Evolutionary conservation across 2,888 invertebrate species (phyloP).

Genomic region (Crepidodera aurea): DNA sequence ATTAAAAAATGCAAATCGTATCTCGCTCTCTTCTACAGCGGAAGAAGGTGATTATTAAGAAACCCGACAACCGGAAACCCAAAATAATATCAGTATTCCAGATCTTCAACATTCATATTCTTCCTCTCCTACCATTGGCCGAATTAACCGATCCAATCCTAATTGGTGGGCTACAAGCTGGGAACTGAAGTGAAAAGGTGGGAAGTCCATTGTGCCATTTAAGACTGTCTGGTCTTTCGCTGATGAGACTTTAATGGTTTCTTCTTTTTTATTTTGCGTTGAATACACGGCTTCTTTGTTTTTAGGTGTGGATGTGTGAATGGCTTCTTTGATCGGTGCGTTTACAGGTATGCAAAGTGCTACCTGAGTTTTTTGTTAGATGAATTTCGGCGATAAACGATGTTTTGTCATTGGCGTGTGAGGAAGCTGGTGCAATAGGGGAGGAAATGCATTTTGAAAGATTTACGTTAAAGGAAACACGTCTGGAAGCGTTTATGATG

Average conservation of each 20-base stretch:
- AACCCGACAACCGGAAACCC: not conserved
- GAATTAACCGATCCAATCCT: not conserved
- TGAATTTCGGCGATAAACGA: not conserved
- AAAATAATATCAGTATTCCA: not conserved
- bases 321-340: not conserved
- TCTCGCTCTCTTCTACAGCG: not conserved
- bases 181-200: not conserved
- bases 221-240: not conserved
- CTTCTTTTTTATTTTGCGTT: not conserved
- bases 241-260: not conserved
- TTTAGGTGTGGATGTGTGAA: slow-evolving; percentile 7
- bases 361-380: slow-evolving; percentile 1
- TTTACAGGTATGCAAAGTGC: not conserved
- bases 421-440: not conserved
- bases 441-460: no score
- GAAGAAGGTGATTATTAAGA: not conserved
- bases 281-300: not conserved
- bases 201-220: slow-evolving; percentile 2
- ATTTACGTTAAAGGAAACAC: no score
- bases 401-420: not conserved
- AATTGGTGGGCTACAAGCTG: slow-evolving; percentile 1
- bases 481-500: no score
- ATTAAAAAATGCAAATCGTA: not conserved
- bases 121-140: not conserved
- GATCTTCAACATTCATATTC: not conserved